Conservation (phyloP, 35 echinoderm and acorn worm genomes). For the Anneissia japonica region DNA sequence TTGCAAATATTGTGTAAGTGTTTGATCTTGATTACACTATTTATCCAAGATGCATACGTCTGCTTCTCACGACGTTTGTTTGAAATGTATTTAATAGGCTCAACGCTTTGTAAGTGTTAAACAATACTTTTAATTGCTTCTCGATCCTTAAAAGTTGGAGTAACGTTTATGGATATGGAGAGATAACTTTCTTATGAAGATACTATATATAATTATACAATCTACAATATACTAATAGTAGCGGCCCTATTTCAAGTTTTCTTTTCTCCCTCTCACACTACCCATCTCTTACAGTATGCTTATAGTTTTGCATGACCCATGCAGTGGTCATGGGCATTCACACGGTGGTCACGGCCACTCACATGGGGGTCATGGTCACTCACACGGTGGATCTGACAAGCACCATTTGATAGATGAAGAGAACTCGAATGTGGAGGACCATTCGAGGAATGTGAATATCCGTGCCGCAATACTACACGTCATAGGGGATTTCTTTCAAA, state of each 20-base stretch:
- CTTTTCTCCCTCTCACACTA: neutral
- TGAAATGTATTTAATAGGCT: too few relatives aligned
- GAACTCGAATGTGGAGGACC: neutral
- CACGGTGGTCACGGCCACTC: conserved; percentile 20
- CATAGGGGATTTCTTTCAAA: conserved; percentile 42
- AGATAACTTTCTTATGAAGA: neutral
- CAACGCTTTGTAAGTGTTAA: too few relatives aligned
- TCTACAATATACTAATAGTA: neutral
- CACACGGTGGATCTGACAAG: neutral
- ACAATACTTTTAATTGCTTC: neutral
- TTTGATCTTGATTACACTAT: neutral
- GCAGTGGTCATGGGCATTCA: neutral
- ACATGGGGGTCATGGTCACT: neutral
- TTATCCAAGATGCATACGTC: too few relatives aligned
- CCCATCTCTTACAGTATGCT: neutral
- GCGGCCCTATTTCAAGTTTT: neutral
- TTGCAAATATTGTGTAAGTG: conserved; percentile 52
- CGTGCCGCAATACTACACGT: conserved; percentile 45
- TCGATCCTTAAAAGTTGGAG: neutral
- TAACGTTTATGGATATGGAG: neutral
- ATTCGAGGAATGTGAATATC: conserved; percentile 24
- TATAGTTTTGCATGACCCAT: neutral
- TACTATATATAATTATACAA: conserved; percentile 2
- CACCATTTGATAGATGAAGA: neutral
- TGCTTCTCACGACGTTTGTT: too few relatives aligned